phyloP scores from a whole-genome alignment of 2,113 vertebrate genomes.

The Micromys minutus region DNA sequence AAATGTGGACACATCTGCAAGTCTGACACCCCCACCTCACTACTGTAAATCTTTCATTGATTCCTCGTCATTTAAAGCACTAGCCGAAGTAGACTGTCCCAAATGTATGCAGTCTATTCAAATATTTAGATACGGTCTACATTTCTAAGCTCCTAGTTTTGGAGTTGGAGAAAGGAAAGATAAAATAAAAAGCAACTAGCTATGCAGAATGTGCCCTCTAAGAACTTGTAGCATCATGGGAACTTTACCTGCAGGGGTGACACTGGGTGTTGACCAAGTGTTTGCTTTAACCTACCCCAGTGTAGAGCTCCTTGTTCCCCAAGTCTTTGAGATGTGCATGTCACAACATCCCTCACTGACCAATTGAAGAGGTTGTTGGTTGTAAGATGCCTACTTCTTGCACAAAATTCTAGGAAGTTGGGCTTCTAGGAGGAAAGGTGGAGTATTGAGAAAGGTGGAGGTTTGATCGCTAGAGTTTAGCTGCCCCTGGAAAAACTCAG shows the following conservation, averaged over 20 bases:
- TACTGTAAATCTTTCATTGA: not conserved
- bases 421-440: not conserved
- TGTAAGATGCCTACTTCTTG: not conserved
- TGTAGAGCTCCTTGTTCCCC: not conserved
- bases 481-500: not conserved
- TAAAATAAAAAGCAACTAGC: not conserved
- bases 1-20: too few species aligned
- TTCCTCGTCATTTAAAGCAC: not conserved
- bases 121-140: not conserved
- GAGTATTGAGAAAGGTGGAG: not conserved
- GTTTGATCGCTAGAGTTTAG: not conserved
- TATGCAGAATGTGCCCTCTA: not conserved
- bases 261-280: not conserved
- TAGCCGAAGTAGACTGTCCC: too few species aligned
- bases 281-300: not conserved
- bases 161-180: not conserved
- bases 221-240: not conserved
- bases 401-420: not conserved
- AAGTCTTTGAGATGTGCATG: not conserved
- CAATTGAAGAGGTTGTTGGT: not conserved
- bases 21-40: not conserved
- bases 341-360: not conserved
- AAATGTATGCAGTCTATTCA: not conserved
- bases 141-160: not conserved
- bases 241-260: not conserved